phyloP scores from a whole-genome alignment of 2,888 invertebrate species.

The Thalpophila matura region DNA sequence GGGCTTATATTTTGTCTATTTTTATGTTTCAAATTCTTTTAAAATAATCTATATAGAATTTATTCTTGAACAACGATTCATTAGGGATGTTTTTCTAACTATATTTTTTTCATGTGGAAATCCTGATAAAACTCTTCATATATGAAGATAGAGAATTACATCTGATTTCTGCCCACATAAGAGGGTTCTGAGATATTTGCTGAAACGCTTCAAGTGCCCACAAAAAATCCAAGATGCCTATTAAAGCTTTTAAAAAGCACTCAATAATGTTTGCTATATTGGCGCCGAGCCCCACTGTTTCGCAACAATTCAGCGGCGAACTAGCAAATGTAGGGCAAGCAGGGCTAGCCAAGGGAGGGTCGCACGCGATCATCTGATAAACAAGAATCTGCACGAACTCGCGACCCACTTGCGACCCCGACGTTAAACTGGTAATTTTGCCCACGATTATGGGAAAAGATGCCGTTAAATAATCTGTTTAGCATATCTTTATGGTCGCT shows the following conservation, averaged over 20 bases:
- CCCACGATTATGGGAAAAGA: conserved; percentile 43
- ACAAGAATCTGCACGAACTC: conserved; percentile 40
- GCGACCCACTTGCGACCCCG: conserved; percentile 37
- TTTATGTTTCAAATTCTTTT: too few species aligned
- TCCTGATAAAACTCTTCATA: too few species aligned
- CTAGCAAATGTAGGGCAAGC: conserved; percentile 50
- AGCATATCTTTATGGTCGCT: conserved; percentile 45
- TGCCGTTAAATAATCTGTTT: conserved; percentile 44
- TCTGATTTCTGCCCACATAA: too few species aligned
- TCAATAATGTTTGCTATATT: conserved; percentile 18
- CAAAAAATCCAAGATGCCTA: not conserved
- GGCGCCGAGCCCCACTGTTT: conserved; percentile 40
- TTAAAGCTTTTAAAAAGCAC: not conserved
- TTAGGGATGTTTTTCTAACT: too few species aligned
- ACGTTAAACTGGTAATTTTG: conserved; percentile 41
- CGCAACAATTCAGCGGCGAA: conserved; percentile 27
- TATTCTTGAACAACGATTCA: too few species aligned
- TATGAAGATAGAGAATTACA: too few species aligned
- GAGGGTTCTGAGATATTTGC: too few species aligned
- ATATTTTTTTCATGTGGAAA: too few species aligned
- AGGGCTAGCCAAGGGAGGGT: conserved; percentile 46
- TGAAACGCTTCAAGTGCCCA: too few species aligned
- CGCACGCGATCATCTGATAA: conserved; percentile 58
- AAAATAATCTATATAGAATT: too few species aligned
- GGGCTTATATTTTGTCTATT: too few species aligned